Base-by-base conservation (phyloP, 2,888 invertebrate species). In the Drosophila anomalata region DNA sequence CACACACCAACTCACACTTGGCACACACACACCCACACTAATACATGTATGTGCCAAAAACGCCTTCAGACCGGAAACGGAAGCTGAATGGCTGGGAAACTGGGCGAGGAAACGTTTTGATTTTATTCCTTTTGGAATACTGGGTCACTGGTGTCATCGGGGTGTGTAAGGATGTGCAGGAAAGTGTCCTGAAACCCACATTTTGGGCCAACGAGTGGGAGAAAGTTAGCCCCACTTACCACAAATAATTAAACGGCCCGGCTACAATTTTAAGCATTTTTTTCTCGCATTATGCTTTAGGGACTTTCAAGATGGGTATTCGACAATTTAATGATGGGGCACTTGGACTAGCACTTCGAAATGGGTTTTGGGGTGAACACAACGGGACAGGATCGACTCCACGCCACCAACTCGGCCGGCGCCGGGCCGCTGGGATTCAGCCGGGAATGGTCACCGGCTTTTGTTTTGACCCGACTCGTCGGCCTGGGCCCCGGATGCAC, bases 41-140 rank as follows among this genome's bases (percentile, higher is more conserved):
- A 6, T 31, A 47, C 24, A 57, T 33, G 26, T 26, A 51, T 42
- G 41, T 42, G 41, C 9, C 41, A 47, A 46, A 54, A 31, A 41
- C 57, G 57, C 51, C 51, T 53, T 44, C 55, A 67, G 26, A 50
- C 29, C 69, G 65, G 65, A 65, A 51, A n/a, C 71, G 71, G 71
- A 71, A 71, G 71, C 70, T 57, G 50, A 29, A 58, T 44, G 44
- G 44, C 44, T 22, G 20, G 22, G 51, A 65, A 53, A 53, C 66
- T 65, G 52, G 51, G 66, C 65, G 65, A 65, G 65, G 66, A 65
- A 53, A 47, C 65, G 46, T 53, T 65, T 65, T 65, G 53, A 65
- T 65, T 53, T 41, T 52, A 65, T 65, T 65, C 65, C 60, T 39
- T 14, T 29, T 26, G 8, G 3, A 5, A n/a, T 17, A 11, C 9